Evolutionary conservation across 2,113 vertebrate species (phyloP), one percentile per base, ranked within the genome.

Genomic region (Lasiurus borealis): DNA sequence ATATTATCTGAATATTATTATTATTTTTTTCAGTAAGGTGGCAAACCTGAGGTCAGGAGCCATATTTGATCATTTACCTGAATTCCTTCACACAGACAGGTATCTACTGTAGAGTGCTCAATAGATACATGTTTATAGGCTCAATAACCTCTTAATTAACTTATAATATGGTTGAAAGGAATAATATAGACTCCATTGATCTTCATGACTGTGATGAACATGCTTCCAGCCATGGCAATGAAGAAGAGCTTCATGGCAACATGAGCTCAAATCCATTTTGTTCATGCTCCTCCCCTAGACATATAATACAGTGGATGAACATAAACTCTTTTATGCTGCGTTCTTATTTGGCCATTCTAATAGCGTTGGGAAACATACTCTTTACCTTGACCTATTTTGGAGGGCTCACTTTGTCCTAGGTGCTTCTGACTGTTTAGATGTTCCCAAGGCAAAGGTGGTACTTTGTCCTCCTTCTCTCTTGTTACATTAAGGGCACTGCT

Each of bases 211-310:
- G 1, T 48, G 95, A 75, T 29, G 21, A 50, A 3, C 6, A 54
- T 59, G 29, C 10, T 72, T 91, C n/a, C 34, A n/a, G 44, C 16
- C 54, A 25, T 54, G 31, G n/a, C 29, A 52, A 50, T 83, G 44
- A 16, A 62, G n/a, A 73, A 85, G 68, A 57, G 23, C 59, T 91
- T 77, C 14, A 1, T 59, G 50, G 64, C 94, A 84, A 77, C 68
- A 29, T 52, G n/a, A 90, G 76, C 5, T 91, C 34, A 75, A 57
- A 82, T 59, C 76, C 50, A 77, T 64, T 92, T 92, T 92, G 52
- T 46, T 72, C 4, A 21, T 1, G 31, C 7, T 18, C 19, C 7
- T 66, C 44, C 82, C 31, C 21, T 89, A 69, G 15, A 89, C 2
- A 54, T 6, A 27, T 7, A 44, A 29, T 14, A 19, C 50, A 14